Evolutionary conservation across 2,113 vertebrate genomes (phyloP).

Genomic region (Polypterus senegalus): DNA sequence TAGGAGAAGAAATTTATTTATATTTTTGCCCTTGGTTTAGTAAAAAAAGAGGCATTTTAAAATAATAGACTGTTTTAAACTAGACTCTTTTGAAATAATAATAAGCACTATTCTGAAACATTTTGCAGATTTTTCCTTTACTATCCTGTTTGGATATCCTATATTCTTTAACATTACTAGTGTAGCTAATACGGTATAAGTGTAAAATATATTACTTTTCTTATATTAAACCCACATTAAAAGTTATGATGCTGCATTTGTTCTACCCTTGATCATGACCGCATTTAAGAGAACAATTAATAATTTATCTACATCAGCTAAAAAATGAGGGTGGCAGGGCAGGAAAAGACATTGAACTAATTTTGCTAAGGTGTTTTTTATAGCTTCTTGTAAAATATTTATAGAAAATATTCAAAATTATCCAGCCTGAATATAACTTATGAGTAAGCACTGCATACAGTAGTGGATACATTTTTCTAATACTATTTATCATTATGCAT

Average conservation of each 20-base stretch:
- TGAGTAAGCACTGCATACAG: too few relatives aligned
- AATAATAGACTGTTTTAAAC: too few relatives aligned
- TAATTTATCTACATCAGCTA: conserved; percentile 44
- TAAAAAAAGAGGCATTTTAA: too few relatives aligned
- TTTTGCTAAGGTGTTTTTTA: conserved; percentile 30
- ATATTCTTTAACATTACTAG: too few relatives aligned
- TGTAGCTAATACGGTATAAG: too few relatives aligned
- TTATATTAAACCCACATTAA: conserved; percentile 10
- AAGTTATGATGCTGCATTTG: conserved; percentile 33
- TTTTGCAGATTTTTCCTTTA: conserved; percentile 28
- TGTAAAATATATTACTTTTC: too few relatives aligned
- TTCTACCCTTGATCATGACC: conserved; percentile 31
- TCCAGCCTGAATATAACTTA: not conserved
- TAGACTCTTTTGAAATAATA: too few relatives aligned
- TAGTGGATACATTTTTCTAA: too few relatives aligned
- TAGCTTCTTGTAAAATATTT: conserved; percentile 8
- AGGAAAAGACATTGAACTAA: conserved; percentile 22
- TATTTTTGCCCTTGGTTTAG: too few relatives aligned
- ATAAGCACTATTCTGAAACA: too few relatives aligned
- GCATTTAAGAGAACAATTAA: conserved; percentile 42
- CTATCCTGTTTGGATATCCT: not conserved
- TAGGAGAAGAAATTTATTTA: too few relatives aligned
- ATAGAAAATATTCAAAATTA: not conserved
- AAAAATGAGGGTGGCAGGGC: conserved; percentile 15
- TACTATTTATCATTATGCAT: too few relatives aligned